Evolutionary conservation across 2,797 vertebrate genomes (phyloP), one percentile per base, ranked within the genome.

Genomic region (Hypotaenidia philippensis): DNA sequence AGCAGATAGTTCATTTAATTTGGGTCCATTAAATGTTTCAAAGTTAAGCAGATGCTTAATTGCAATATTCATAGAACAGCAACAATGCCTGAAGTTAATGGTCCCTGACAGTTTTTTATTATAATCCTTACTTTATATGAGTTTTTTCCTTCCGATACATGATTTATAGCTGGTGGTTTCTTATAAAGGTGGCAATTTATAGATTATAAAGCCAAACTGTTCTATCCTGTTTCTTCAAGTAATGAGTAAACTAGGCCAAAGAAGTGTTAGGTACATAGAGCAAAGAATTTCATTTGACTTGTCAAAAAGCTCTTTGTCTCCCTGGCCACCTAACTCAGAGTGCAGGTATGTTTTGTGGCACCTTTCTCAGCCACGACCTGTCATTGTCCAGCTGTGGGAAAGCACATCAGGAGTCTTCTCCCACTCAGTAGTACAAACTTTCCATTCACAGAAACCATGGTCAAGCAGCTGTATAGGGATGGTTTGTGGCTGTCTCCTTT

Each of bases 41-140:
- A 94, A 93, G 45, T 82, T 84, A 76, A 95, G 52, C 77, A 96
- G 80, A 86, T 94, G 85, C 63, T 89, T 94, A 94, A 89, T 69
- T 86, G 80, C 44, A 91, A 27, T 6, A 4, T 69, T 95, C 52
- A 83, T 34, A 89, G 49, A 93, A 29, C 11, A 22, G 63, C 89
- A 84, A 79, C 66, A 84, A 79, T 77, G 74, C 21, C 49, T 89
- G 40, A 77, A 92, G 71, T 87, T 87, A 95, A 89, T 93, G 77
- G 53, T 34, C 56, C 52, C 52, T 93, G 50, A 47, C 31, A 70
- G 38, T 45, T 81, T 44, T 74, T 77, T 70, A 56, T 80, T 77
- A 72, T 76, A 79, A 89, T 41, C 38, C 22, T 69, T 72, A 32
- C 65, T 93, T 92, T 72, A 76, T 25, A 9, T 47, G 84, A 57